These are phyloP conservation scores for Papilio elwesi DNA, from an alignment of 2,888 invertebrate genomes.

Conservation along the genomic window DNA sequence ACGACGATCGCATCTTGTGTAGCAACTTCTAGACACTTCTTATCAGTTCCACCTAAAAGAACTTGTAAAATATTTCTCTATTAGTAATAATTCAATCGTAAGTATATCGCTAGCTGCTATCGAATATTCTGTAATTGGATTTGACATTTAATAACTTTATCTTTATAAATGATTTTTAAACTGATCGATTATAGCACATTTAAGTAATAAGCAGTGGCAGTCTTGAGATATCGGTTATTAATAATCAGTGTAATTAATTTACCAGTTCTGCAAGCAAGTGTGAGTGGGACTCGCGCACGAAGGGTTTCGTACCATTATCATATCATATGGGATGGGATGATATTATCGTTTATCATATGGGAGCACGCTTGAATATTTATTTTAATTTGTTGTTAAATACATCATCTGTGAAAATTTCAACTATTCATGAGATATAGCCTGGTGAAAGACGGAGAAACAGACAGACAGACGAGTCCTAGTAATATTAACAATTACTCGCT, in stretches of 20 bases:
- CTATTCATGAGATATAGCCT: too few species aligned
- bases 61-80: not conserved
- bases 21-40: not conserved
- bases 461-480: too few species aligned
- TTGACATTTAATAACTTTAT: not conserved
- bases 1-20: not conserved
- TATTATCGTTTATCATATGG: too few species aligned
- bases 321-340: too few species aligned
- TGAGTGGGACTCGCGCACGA: too few species aligned
- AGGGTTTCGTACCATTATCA: too few species aligned
- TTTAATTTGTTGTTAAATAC: too few species aligned
- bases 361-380: too few species aligned
- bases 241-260: not conserved
- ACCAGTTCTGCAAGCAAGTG: not conserved
- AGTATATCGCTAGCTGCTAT: not conserved
- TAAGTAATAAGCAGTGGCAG: not conserved
- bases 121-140: not conserved
- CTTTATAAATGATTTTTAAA: slow-evolving; percentile 2
- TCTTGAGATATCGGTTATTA: not conserved
- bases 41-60: not conserved
- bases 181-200: not conserved
- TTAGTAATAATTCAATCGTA: not conserved
- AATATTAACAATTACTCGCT: too few species aligned
- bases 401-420: too few species aligned
- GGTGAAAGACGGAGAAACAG: too few species aligned